Conservation (phyloP, 1,140 invertebrate species). For the Zaprionus ghesquierei region DNA sequence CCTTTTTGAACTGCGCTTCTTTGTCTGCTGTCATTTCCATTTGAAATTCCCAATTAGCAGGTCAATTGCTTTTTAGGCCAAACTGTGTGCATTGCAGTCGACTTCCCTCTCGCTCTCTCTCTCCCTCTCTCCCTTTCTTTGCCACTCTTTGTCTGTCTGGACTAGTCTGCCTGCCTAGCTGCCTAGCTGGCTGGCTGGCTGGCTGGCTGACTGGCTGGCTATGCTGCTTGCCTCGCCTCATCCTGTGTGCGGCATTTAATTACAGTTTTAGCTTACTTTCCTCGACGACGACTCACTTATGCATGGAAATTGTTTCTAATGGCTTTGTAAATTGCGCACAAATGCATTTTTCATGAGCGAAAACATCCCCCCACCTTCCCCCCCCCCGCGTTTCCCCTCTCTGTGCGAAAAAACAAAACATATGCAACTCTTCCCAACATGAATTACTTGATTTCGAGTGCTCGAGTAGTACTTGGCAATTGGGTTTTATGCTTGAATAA, state of each 20-base stretch:
- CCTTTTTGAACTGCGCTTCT: constrained; percentile 44
- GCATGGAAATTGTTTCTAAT: constrained; percentile 55
- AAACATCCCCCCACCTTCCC: not conserved
- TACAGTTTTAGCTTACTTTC: constrained; percentile 44
- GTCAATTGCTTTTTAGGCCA: constrained; percentile 81
- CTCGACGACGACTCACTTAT: constrained; percentile 41
- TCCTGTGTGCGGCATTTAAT: constrained; percentile 53
- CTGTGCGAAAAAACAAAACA: not conserved
- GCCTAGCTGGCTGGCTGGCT: constrained; percentile 13
- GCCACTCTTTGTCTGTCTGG: constrained; percentile 19
- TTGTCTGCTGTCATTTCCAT: constrained; percentile 45
- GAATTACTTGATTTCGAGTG: not conserved
- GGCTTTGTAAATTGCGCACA: constrained; percentile 49
- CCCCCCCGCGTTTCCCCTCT: too few species aligned
- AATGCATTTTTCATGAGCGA: constrained; percentile 38
- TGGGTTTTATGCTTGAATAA: not conserved
- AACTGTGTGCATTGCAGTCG: constrained; percentile 76
- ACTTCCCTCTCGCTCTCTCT: not conserved
- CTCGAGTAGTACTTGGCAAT: not conserved
- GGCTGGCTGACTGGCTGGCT: constrained; percentile 10
- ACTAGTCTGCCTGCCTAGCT: constrained; percentile 4
- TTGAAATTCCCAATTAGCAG: constrained; percentile 72
- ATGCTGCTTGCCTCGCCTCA: constrained; percentile 1
- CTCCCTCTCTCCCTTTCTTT: not conserved
- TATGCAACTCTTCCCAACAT: not conserved